Base-by-base conservation (phyloP, 2,888 invertebrate genomes). In the Lasiommata megera region DNA sequence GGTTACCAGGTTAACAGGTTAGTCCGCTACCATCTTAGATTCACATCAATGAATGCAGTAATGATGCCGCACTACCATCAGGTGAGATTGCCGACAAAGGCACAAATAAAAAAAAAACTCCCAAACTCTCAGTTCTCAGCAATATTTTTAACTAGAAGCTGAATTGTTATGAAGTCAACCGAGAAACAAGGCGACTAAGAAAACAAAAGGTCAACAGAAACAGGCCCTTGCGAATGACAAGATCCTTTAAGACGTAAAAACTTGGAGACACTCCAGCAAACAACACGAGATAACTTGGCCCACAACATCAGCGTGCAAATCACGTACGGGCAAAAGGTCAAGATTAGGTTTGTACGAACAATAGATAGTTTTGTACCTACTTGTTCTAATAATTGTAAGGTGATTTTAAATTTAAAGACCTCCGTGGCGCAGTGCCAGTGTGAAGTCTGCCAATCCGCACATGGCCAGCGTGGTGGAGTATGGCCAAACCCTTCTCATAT, bases 221-320 rank as follows among this genome's bases (percentile, higher is more conserved):
- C 47, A 47, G 31, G 16, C 16, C 44, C 38, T 40, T 48, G 43
- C 17, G 40, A 56, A 58, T 51, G 41, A 54, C 38, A 43, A 59
- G 61, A 54, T 62, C 62, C 56, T 59, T 56, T 56, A 60, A 60
- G 50, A 58, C 54, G 56, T 56, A 57, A 62, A 46, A 56, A 56
- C 54, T 58, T 52, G 44, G 47, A 44, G 57, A 56, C 41, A 58
- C 58, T 41, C 67, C 67, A 66, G 63, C 54, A 58, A 65, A 61
- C 60, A 68, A 70, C 50, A 54, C 41, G 14, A 23, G 14, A 14
- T 11, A 46, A 44, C 44, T 44, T 29, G 14, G 9, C 46, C 16
- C 16, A 3, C 16, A 6, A 11, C 31, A 46, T 46, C 31, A 11
- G 46, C 46, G 29, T 50, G 14, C 38, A 50, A 38, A 50, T 50